A percentile compares a stretch with the other conserved stretches of the same genome.
phyloP scores from a whole-genome alignment of 2,113 vertebrate genomes.

The Dromiciops gliroides region DNA sequence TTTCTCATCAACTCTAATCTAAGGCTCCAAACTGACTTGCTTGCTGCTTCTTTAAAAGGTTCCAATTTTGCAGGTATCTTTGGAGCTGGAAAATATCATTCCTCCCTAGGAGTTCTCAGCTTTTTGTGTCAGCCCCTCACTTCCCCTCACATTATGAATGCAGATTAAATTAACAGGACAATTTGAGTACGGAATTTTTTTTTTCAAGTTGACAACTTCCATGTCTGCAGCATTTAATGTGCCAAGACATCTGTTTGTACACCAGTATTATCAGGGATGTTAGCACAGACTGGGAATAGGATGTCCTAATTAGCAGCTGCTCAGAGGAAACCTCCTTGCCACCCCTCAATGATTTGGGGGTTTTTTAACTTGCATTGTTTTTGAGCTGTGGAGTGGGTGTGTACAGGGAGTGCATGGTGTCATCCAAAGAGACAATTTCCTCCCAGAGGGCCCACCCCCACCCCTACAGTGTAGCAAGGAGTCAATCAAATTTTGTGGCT shows the following conservation, averaged over 20 bases:
- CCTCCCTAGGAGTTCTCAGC: background rate
- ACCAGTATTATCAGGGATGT: conserved; percentile 43
- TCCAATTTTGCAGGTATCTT: background rate
- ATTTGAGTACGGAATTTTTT: background rate
- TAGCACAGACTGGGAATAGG: background rate
- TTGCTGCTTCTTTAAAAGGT: background rate
- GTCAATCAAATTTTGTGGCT: background rate
- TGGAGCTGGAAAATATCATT: conserved; percentile 16
- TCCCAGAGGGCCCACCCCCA: background rate
- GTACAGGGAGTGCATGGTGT: background rate
- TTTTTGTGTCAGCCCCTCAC: background rate
- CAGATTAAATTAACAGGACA: conserved; percentile 51
- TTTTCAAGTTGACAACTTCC: conserved; percentile 47
- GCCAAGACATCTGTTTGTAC: conserved; percentile 69
- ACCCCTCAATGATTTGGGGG: background rate
- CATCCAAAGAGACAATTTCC: conserved; percentile 58
- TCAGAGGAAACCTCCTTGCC: background rate
- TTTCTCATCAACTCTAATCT: background rate
- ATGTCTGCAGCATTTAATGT: conserved; percentile 44
- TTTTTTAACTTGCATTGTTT: conserved; percentile 43
- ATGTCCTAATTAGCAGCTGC: conserved; percentile 72
- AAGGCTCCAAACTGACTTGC: background rate
- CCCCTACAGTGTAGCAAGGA: background rate
- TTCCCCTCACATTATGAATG: conserved; percentile 33
- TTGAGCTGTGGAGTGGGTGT: conserved; percentile 27